Conservation (phyloP, 2,113 vertebrate genomes). For the Colaptes auratus region DNA sequence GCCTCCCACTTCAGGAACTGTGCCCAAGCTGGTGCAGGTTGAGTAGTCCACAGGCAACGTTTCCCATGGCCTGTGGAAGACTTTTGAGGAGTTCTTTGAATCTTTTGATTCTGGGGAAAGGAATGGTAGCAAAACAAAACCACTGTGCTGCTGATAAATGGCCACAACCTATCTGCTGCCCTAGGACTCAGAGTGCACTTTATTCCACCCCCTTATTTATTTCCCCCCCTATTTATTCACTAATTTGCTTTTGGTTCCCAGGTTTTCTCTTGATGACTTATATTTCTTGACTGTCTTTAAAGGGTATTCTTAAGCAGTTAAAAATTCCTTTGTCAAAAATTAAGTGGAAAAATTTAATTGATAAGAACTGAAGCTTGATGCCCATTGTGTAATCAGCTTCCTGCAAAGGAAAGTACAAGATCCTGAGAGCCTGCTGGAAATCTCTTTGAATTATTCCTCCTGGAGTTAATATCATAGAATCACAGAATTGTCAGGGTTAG, state of each 20-base stretch:
- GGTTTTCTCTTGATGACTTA: background rate
- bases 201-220: background rate
- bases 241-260: background rate
- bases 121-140: background rate
- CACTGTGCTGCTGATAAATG: background rate
- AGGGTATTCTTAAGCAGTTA: background rate
- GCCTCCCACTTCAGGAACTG: background rate
- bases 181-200: background rate
- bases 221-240: background rate
- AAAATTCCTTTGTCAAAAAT: background rate
- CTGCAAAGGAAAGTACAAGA: background rate
- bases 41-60: background rate
- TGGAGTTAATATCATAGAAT: background rate
- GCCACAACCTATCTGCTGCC: background rate
- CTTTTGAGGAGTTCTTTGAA: background rate
- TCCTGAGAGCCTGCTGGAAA: background rate
- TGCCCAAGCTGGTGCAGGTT: background rate
- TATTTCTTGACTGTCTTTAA: background rate
- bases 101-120: background rate
- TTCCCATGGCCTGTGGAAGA: background rate
- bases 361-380: background rate
- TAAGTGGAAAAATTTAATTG: background rate
- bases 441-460: background rate
- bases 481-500: no score
- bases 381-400: background rate